Base-by-base conservation (phyloP, 1,140 invertebrate species). In the Eumaeus atala region DNA sequence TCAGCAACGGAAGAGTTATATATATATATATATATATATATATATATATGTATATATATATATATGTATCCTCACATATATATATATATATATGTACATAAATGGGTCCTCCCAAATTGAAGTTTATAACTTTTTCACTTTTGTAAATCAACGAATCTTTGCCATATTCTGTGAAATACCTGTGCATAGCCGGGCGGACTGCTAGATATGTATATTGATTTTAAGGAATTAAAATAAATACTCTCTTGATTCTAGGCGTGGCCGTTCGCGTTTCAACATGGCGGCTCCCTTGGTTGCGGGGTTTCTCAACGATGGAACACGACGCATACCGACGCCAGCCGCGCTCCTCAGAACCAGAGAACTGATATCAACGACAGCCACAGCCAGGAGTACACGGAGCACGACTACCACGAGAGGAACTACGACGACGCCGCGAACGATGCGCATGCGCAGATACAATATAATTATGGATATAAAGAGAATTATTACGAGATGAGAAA, bases 231-330 rank as follows among this genome's bases (percentile, higher is more conserved):
- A 34, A 40, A 38, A 21, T 28, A 21, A 10, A 21, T 28, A 5
- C 37, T 54, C 16, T 42, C 54, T 57, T 62, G 28, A 49, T 64
- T 62, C 18, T 74, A 86, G 83, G 83, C 80, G 11, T 86, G 83
- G 83, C 81, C 83, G 7, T 86, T 86, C 38, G 74, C 83, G 7
- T 84, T 86, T 47, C 83, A 86, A 67, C 79, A 86, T 53, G 83
- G 83, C 5, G 80, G 83, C 1, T 61, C 70, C 0, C 53, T 86
- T 12, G 81, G 77, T 52, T 86, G 83, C 54, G 64, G 74, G 0
- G 74, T 83, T 53, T 83, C 83, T 0, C 83, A 84, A 61, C 56
- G 83, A 52, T 86, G 80, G 83, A 84, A 64, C 48, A 21, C 77
- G 0, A 77, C 67, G 10, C 70, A 74, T 53, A 56, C 60, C 5